Conservation (phyloP, 1,140 invertebrate genomes). For the Drosophila watanabei region DNA sequence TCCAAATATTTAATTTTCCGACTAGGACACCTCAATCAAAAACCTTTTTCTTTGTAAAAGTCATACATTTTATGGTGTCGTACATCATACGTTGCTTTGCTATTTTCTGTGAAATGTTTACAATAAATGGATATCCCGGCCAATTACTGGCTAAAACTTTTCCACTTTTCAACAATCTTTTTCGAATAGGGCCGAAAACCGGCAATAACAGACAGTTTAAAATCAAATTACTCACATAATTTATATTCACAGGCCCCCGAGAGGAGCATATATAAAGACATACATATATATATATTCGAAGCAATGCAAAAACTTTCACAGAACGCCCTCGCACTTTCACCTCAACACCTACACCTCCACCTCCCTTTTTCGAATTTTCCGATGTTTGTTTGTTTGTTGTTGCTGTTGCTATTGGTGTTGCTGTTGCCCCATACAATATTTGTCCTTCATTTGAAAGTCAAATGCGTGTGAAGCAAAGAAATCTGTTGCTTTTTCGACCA, state of each 20-base stretch:
- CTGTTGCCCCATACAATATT: conserved; percentile 71
- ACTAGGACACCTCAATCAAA: background rate
- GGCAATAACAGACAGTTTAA: conserved; percentile 73
- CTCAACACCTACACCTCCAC: background rate
- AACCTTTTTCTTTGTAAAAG: background rate
- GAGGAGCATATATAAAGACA: conserved; percentile 24
- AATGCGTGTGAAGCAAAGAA: conserved; percentile 81
- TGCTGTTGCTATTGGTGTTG: conserved; percentile 51
- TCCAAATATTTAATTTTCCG: background rate
- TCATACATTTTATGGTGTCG: conserved; percentile 1
- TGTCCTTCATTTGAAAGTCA: conserved; percentile 84
- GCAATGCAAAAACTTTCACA: conserved; percentile 76
- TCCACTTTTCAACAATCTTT: conserved; percentile 52
- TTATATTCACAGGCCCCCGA: conserved; percentile 74
- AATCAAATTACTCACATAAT: conserved; percentile 82
- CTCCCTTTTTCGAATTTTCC: conserved; percentile 39
- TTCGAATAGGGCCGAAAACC: conserved; percentile 22
- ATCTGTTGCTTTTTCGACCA: conserved; percentile 69
- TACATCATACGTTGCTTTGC: conserved; percentile 10
- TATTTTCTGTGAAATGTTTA: conserved; percentile 20
- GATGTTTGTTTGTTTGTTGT: conserved; percentile 61
- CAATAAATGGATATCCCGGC: conserved; percentile 18
- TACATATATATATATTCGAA: conserved; percentile 39
- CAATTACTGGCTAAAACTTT: conserved; percentile 49
- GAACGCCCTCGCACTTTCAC: conserved; percentile 63